Conservation (phyloP, 1,140 invertebrate species). For the Lordiphosa stackelbergi region DNA sequence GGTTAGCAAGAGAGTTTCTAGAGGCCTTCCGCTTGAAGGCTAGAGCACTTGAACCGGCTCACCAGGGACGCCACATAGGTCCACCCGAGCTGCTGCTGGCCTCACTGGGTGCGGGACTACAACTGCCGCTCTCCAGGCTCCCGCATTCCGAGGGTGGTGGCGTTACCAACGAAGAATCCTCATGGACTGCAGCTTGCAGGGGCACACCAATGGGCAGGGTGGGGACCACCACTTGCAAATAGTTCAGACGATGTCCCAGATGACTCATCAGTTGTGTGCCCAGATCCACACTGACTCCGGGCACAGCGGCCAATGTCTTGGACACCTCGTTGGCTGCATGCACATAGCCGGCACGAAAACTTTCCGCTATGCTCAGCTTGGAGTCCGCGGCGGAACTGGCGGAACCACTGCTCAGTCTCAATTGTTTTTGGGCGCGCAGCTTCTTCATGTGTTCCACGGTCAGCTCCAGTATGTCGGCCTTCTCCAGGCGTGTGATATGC, state of each 20-base stretch:
- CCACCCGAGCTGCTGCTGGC: constrained; percentile 40
- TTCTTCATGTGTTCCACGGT: constrained; percentile 90
- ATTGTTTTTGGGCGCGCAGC: constrained; percentile 83
- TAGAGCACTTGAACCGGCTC: constrained; percentile 19
- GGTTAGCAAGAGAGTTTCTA: not conserved
- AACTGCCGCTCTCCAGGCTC: constrained; percentile 68
- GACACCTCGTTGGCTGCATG: constrained; percentile 87
- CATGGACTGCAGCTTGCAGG: constrained; percentile 11
- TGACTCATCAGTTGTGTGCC: constrained; percentile 94
- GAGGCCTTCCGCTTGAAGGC: constrained; percentile 39
- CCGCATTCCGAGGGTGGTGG: constrained; percentile 74
- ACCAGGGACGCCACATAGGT: constrained; percentile 75
- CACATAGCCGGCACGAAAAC: constrained; percentile 88
- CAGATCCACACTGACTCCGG: constrained; percentile 89
- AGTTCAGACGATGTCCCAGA: constrained; percentile 88
- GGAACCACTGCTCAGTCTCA: constrained; percentile 53
- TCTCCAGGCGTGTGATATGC: constrained; percentile 91
- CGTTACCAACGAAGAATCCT: constrained; percentile 54
- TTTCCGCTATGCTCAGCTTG: constrained; percentile 79
- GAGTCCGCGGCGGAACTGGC: constrained; percentile 56
- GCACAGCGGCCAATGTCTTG: constrained; percentile 88
- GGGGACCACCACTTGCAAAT: constrained; percentile 73
- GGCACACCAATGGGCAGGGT: constrained; percentile 60
- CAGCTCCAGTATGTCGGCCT: constrained; percentile 93
- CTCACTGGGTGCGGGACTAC: constrained; percentile 73